Base-by-base conservation (phyloP, 1,140 invertebrate genomes). In the Camponotus pennsylvanicus region DNA sequence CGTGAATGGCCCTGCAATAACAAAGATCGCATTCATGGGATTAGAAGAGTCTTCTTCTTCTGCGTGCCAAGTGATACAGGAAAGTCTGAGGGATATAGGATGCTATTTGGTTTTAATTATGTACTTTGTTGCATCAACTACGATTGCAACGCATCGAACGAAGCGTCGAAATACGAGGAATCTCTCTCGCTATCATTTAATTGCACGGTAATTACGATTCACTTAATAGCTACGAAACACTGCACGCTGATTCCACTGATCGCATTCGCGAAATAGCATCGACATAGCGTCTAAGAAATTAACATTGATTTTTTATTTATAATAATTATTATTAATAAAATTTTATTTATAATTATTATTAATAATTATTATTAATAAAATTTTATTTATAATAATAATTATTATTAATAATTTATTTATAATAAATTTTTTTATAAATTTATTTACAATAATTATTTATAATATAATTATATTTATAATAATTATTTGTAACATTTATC, bases 91-190 rank as follows among this genome's bases (percentile, higher is more conserved):
- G 64, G 59, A 52, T 49, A 52, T n/a, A 32, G n/a, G 11, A 66
- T 37, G 76, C 61, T 66, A 52, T 66, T 78, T 66, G 37, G 42
- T 42, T 66, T 78, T 78, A 78, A 78, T 78, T 78, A 78, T 66
- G 76, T 52, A 66, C 49, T 18, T 78, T 78, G 59, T 78, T 78
- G 37, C 42, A 32, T 32, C 66, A 66, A 34, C 61, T 66, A 78
- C 5, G 73, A 76, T 37, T 76, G 40, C 34, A 61, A 76, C 59
- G 55, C 55, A 18, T 15, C 4, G 18, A 40, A 49, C 37, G 32
- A 18, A 49, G 42, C 42, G 49, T n/a, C 11, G 37, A 61, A 61
- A 79, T 66, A 13, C 32, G 18, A 79, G 9, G 45, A 21, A 76
- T 40, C 37, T 32, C n/a, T 52, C 76, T 45, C 42, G 21, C n/a